Conservation (phyloP, 2,888 invertebrate species). For the Drosophila fungiperda region DNA sequence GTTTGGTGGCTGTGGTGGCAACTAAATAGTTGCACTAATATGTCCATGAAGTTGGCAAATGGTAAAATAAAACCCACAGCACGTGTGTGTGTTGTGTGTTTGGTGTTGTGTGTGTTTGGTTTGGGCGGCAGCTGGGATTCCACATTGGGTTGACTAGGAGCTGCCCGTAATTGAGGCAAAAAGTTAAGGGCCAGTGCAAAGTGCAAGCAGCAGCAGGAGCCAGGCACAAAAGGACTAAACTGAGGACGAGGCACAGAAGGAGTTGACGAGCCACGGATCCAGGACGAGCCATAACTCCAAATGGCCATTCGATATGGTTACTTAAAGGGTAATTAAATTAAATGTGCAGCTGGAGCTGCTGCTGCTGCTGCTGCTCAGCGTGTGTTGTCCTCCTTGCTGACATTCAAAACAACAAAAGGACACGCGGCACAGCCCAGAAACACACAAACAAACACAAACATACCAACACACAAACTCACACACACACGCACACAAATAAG, state of each 20-base stretch:
- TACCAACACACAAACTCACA: neutral
- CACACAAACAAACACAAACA: neutral
- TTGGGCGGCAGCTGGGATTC: slow-evolving; percentile 26
- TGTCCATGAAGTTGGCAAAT: slow-evolving; percentile 59
- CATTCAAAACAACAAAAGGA: slow-evolving; percentile 63
- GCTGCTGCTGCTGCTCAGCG: slow-evolving; percentile 35
- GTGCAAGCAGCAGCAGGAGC: slow-evolving; percentile 39
- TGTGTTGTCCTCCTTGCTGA: slow-evolving; percentile 63
- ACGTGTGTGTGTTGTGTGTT: slow-evolving; percentile 49
- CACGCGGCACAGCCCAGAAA: slow-evolving; percentile 49
- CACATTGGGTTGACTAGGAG: slow-evolving; percentile 11
- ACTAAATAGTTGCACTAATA: slow-evolving; percentile 78
- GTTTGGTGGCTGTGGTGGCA: slow-evolving; percentile 45
- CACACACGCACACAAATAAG: neutral
- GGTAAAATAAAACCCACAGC: slow-evolving; percentile 75
- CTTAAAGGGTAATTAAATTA: slow-evolving; percentile 84
- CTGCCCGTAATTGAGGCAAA: slow-evolving; percentile 64
- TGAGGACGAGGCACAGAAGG: slow-evolving; percentile 7
- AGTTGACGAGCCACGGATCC: neutral
- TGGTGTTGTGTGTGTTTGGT: slow-evolving; percentile 11
- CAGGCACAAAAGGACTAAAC: slow-evolving; percentile 20
- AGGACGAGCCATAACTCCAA: slow-evolving; percentile 60
- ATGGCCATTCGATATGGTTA: slow-evolving; percentile 83
- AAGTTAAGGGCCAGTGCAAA: slow-evolving; percentile 49
- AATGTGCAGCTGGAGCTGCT: slow-evolving; percentile 56